Percentiles rank a stretch among this genome's conserved stretches.
These are phyloP conservation scores for Himalopsyche kuldschensis DNA, from an alignment of 2,888 invertebrate species.

Conservation along the genomic window DNA sequence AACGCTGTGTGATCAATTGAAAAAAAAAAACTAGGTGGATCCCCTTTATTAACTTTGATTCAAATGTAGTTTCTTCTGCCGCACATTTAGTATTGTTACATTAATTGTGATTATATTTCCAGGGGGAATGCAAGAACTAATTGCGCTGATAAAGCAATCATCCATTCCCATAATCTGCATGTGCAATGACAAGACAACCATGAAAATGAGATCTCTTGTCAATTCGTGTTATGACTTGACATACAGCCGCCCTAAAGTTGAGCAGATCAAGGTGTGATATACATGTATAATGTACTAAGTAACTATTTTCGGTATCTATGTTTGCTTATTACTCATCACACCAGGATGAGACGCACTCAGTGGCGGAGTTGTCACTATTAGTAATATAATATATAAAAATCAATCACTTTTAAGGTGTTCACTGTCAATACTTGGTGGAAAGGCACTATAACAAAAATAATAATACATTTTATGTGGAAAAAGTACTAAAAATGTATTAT, in stretches of 20 bases:
- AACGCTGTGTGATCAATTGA: not conserved
- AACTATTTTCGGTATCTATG: not conserved
- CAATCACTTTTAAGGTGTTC: no score
- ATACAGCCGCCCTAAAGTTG: conserved; percentile 81
- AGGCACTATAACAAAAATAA: no score
- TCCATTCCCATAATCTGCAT: conserved; percentile 93
- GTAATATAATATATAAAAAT: no score
- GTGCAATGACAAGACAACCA: conserved; percentile 95
- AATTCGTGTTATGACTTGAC: conserved; percentile 93
- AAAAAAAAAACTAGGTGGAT: not conserved
- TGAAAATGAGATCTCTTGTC: conserved; percentile 88
- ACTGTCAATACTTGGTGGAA: no score
- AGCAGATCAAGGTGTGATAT: conserved; percentile 81
- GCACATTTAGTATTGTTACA: not conserved
- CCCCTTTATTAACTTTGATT: not conserved
- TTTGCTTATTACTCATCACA: no score
- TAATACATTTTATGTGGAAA: no score
- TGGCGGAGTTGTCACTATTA: no score
- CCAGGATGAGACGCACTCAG: no score
- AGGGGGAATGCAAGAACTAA: conserved; percentile 92
- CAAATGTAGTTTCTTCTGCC: not conserved
- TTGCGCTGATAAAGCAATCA: conserved; percentile 84
- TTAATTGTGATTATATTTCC: conserved; percentile 1
- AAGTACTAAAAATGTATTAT: no score
- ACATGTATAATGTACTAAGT: not conserved